Evolutionary conservation across 2,797 vertebrate species (phyloP), one percentile per base, ranked within the genome.

Genomic region (Aotus griseimembra): DNA sequence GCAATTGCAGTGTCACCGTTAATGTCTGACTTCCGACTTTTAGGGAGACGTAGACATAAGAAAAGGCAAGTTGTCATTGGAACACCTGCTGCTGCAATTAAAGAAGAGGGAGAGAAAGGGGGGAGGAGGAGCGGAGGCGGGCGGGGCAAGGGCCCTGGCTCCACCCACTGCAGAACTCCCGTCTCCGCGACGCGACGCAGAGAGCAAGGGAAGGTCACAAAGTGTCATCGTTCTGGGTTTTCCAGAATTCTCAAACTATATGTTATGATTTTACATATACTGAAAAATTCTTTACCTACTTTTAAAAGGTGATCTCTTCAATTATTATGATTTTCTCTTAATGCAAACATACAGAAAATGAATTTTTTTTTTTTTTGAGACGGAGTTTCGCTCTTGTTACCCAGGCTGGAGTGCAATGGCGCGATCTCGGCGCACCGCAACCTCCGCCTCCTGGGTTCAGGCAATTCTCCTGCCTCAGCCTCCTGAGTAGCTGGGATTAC

Each of bases 111-210:
- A 7, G 4, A 24, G n/a, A 20, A 36, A 7, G 17, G 4, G 4
- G 10, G 15, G 7, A 72, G 4, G 41, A 4, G 6, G 11, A 0
- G 5, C 10, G 1, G 22, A 3, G 10, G 52, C 7, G 7, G 52
- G 52, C 19, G 33, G 24, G 81, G 13, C 7, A 28, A 39, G 50
- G 28, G 10, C 52, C 64, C 44, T 39, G 67, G 12, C 64, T 85
- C 30, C 41, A 14, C 46, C 36, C 36, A 30, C 6, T 67, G 26
- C 30, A 46, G 48, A 41, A 14, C 48, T 48, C 46, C 12, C 2
- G 46, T 48, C 46, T 64, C 5, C 5, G 44, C 39, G 9, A 44
- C 5, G 44, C 39, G 7, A 44, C 19, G 7, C n/a, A 86, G 36
- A 12, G 4, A 28, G 17, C 4, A 15, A 30, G 5, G 20, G 33